A percentile compares a stretch with the other conserved stretches of the same genome.
These are phyloP conservation scores for Actinia equina DNA, from an alignment of 64 coral and sea anemone genomes.

Conservation along the genomic window DNA sequence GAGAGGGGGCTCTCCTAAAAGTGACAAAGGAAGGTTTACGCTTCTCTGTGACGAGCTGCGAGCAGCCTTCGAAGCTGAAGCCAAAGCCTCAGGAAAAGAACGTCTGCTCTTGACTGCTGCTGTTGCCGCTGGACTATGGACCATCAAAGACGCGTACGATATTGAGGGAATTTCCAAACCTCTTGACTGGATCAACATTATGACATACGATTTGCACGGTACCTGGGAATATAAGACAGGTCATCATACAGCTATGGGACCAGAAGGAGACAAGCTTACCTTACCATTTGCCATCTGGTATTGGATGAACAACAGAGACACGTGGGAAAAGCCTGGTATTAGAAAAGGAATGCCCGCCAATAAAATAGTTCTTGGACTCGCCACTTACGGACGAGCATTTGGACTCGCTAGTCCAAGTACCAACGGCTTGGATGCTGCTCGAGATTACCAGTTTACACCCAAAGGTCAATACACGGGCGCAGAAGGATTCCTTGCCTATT, in stretches of 20 bases:
- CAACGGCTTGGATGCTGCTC: slow-evolving; percentile 32
- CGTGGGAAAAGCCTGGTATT: slow-evolving; percentile 60
- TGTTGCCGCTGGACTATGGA: slow-evolving; percentile 58
- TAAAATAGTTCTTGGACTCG: slow-evolving; percentile 63
- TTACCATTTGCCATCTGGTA: slow-evolving; percentile 56
- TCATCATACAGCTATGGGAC: slow-evolving; percentile 69
- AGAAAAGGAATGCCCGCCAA: slow-evolving; percentile 66
- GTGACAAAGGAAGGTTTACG: slow-evolving; percentile 57
- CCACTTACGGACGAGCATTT: slow-evolving; percentile 52
- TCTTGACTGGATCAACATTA: slow-evolving; percentile 67
- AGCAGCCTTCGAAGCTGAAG: slow-evolving; percentile 49
- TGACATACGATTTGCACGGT: slow-evolving; percentile 76
- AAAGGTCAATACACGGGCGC: slow-evolving; percentile 57
- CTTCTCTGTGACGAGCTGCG: slow-evolving; percentile 48
- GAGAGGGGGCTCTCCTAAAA: slow-evolving; percentile 56
- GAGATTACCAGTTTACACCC: slow-evolving; percentile 43
- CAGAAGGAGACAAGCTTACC: slow-evolving; percentile 57
- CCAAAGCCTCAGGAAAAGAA: slow-evolving; percentile 36
- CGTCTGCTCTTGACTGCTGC: slow-evolving; percentile 58
- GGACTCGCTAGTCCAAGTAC: slow-evolving; percentile 10
- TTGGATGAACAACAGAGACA: slow-evolving; percentile 75
- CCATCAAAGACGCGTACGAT: slow-evolving; percentile 51
- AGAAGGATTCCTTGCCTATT: slow-evolving; percentile 61
- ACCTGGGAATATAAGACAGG: slow-evolving; percentile 64
- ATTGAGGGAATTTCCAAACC: slow-evolving; percentile 40